Base-by-base conservation (phyloP, 2,888 invertebrate genomes). In the Onchidella celtica region DNA sequence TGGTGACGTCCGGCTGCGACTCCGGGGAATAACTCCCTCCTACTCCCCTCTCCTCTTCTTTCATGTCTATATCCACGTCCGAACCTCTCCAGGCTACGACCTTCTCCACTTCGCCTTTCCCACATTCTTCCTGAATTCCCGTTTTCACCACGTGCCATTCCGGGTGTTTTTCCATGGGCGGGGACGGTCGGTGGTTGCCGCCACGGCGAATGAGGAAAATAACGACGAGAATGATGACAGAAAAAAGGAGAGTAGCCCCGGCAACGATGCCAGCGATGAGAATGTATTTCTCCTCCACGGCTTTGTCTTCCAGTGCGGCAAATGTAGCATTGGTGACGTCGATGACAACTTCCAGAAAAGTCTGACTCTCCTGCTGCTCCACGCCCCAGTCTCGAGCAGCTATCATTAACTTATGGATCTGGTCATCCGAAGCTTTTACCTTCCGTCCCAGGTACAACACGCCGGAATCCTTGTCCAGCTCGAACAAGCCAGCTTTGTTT, bases 401-500 rank as follows among this genome's bases (percentile, higher is more conserved):
- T 34, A 99, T 96, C 21, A 98, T 97, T 69, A 99, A 95, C 17
- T 97, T 95, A 93, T 97, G 98, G 55, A 80, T 73, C 6, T 83
- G 81, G 21, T 96, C 96, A 68, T 85, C 82, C 93, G 98, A 98
- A 92, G 97, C 98, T 92, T 98, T 98, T 83, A 99, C 94, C 0
- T 96, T 95, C 90, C 97, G 97, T 0, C 97, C 96, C n/a, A 98
- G 94, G 0, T 96, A 95, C 17, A 93, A 84, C 91, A 97, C 97
- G 0, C 99, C 99, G 81, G 96, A 97, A 89, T 97, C 95, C 79
- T 97, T 97, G 93, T 99, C 98, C 36, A 99, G 98, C 0, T 97
- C 96, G 93, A 99, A 98, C 90, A 97, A 97, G 86, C 97, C 96
- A 91, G 97, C 97, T 0, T 96, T 97, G 94, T 99, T 98, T 32